Base-by-base conservation (phyloP, 2,888 invertebrate genomes). In the Rotaria magnacalcarata region DNA sequence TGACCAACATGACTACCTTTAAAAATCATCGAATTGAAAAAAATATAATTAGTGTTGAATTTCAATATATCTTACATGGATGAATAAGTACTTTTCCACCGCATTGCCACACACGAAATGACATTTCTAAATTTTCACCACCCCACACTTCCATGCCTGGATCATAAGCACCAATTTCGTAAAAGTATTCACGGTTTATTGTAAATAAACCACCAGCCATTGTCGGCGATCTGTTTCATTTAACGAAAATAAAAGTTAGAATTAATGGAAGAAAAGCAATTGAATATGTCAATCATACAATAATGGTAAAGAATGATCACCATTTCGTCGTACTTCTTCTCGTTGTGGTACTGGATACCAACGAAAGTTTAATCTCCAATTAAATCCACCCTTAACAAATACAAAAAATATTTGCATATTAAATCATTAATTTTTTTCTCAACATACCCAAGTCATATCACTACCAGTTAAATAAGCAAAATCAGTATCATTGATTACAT, bases 121-220 rank as follows among this genome's bases (percentile, higher is more conserved):
- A 96, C 94, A 96, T 95, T 92, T 96, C 96, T 84, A 96, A 93
- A 92, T 96, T 96, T 92, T 96, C 96, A 85, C 95, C 96, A 85
- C 98, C 99, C 98, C 98, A 99, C 89, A 99, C 85, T 92, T 98
- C 96, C 98, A 99, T 98, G 89, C 97, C 98, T 92, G 96, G 94
- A 91, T 99, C 99, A 91, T 99, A 99, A 86, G 97, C 95, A 86
- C 99, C 99, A 88, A 99, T 93, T 92, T 97, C 95, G 92, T 97
- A 96, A 93, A 99, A 99, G 92, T 96, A 99, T 47, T 96, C 95
- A 90, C 94, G 94, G 91, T 97, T 96, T 88, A 98, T 97, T 85
- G 97, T 95, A 90, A 96, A 96, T 58, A 98, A 92, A 0, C 98
- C 98, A 87, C 98, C 98, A 21, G 98, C 97, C 97, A 98, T 98